A percentile compares a stretch with the other conserved stretches of the same genome.
These are phyloP conservation scores for Sinocyclocheilus anshuiensis DNA, from an alignment of 2,113 vertebrate species.

Conservation along the genomic window DNA sequence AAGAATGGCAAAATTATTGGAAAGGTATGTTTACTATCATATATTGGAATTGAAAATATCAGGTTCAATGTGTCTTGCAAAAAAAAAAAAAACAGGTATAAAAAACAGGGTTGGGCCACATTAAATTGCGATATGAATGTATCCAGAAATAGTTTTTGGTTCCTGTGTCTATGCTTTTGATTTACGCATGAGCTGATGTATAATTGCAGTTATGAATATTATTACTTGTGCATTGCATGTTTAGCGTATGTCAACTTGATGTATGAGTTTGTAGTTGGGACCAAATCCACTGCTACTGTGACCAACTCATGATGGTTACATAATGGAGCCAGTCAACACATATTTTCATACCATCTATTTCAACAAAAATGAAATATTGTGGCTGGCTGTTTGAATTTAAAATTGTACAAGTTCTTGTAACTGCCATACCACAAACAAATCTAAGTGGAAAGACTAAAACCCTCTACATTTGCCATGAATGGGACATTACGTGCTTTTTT, in stretches of 20 bases:
- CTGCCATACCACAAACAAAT: conserved; percentile 54
- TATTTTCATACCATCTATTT: conserved; percentile 36
- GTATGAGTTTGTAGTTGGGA: conserved; percentile 28
- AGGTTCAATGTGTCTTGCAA: not conserved
- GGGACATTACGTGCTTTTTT: conserved; percentile 41
- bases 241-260: conserved; percentile 1
- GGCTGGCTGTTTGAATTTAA: conserved; percentile 35
- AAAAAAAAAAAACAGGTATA: too few species aligned
- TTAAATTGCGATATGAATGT: not conserved
- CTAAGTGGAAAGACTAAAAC: conserved; percentile 51
- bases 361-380: conserved; percentile 43
- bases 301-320: conserved; percentile 12
- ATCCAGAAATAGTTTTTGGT: not conserved
- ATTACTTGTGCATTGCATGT: not conserved
- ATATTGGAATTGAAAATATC: not conserved
- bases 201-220: not conserved
- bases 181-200: not conserved
- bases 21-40: conserved; percentile 67
- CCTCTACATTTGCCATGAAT: conserved; percentile 42
- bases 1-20: conserved; percentile 80
- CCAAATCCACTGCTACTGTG: conserved; percentile 40
- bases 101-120: too few species aligned
- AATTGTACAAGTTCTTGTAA: conserved; percentile 46
- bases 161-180: too few species aligned
- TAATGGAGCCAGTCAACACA: conserved; percentile 24